Conservation (phyloP, 2,113 vertebrate species). For the Mirounga angustirostris region DNA sequence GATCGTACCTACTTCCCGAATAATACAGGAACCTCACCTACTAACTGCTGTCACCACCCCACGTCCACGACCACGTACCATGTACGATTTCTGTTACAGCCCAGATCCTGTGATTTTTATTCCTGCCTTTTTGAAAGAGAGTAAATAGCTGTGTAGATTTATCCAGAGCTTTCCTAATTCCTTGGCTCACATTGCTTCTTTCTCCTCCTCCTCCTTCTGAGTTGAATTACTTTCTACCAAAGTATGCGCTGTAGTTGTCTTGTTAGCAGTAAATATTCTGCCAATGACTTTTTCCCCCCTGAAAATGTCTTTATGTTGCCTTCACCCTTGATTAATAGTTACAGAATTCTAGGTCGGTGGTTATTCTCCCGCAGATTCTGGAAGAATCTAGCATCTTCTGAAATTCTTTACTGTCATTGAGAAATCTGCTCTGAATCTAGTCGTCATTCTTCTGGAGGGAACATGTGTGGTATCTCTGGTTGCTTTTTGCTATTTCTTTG, state of each 20-base stretch:
- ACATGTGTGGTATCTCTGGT: neutral
- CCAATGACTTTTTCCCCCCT: neutral
- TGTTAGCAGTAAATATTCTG: neutral
- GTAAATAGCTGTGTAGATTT: neutral
- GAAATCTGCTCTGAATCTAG: neutral
- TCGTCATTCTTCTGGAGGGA: neutral
- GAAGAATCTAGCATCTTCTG: neutral
- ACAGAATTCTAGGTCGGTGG: neutral
- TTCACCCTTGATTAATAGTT: neutral
- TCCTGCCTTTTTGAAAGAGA: neutral
- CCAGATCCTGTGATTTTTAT: neutral
- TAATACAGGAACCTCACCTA: neutral
- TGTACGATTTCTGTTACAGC: neutral
- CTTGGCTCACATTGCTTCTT: neutral
- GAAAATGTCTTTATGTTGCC: neutral
- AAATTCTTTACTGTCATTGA: neutral
- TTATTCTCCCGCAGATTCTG: neutral
- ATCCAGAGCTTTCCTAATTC: neutral
- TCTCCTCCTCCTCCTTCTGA: neutral
- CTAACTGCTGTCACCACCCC: neutral
- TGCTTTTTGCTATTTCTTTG: neutral
- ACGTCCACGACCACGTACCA: rapidly evolving
- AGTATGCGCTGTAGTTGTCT: neutral
- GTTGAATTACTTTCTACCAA: neutral
- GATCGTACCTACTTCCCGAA: neutral